A percentile compares a stretch with the other conserved stretches of the same genome.
phyloP scores from a whole-genome alignment of 2,113 vertebrate genomes.

The Semnornis frantzii region DNA sequence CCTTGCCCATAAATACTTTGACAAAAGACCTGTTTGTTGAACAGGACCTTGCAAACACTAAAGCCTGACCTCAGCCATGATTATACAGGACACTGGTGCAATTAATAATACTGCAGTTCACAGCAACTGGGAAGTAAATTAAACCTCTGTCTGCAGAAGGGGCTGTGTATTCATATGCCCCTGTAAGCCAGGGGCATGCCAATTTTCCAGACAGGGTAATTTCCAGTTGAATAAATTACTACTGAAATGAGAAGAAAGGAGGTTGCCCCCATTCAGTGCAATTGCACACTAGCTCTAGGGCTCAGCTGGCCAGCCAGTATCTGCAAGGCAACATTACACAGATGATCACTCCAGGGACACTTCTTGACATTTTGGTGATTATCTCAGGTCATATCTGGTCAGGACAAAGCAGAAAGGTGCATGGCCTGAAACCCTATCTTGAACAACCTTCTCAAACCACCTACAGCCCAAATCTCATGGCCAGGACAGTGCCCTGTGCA shows the following conservation, averaged over 20 bases:
- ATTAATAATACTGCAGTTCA: neutral
- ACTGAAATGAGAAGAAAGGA: neutral
- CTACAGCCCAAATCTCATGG: neutral
- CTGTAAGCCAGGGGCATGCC: neutral
- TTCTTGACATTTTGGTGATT: neutral
- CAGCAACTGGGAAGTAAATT: neutral
- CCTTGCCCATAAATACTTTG: neutral
- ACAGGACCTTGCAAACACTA: neutral
- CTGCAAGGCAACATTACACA: neutral
- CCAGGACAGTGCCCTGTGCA: neutral
- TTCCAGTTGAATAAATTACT: neutral
- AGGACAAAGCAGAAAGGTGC: neutral
- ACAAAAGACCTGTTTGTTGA: neutral
- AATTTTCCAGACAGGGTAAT: neutral
- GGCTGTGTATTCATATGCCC: neutral
- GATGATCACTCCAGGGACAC: neutral
- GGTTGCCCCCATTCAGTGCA: neutral
- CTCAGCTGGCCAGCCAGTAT: neutral
- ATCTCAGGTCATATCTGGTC: neutral
- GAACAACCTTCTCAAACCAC: neutral
- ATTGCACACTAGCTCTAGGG: rapidly evolving
- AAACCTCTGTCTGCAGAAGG: neutral
- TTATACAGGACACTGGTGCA: neutral
- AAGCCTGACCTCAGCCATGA: neutral
- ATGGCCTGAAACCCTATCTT: neutral